Evolutionary conservation across 2,888 invertebrate species (phyloP).

Genomic region (Cryptus viduatorius): DNA sequence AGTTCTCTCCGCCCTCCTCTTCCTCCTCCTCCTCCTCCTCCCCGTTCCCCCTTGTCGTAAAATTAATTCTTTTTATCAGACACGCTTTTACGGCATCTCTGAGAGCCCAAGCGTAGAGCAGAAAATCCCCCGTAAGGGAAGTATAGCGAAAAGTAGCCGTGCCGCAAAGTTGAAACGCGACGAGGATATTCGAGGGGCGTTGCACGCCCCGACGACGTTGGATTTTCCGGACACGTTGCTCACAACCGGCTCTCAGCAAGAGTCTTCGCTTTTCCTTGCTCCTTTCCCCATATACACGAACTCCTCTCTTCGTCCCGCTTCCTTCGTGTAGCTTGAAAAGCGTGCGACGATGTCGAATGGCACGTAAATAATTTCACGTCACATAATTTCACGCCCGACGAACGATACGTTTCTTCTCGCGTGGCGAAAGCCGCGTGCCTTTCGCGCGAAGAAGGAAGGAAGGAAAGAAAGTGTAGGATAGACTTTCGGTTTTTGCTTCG

Average conservation of each 20-base stretch:
- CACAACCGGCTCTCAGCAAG: slow-evolving; percentile 53
- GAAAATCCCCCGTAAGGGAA: slow-evolving; percentile 20
- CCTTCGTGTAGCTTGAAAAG: slow-evolving; percentile 24
- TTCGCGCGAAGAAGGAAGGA: slow-evolving; percentile 10
- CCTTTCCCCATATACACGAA: neutral
- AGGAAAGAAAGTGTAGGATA: slow-evolving; percentile 1
- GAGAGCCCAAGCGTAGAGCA: slow-evolving; percentile 15
- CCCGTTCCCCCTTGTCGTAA: neutral
- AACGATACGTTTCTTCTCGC: slow-evolving; percentile 55
- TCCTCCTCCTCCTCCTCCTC: neutral
- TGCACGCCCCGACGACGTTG: slow-evolving; percentile 49
- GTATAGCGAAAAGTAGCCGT: slow-evolving; percentile 29
- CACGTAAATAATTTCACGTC: slow-evolving; percentile 68
- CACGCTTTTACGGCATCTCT: slow-evolving; percentile 18
- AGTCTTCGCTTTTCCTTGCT: slow-evolving; percentile 24
- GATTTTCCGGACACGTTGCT: slow-evolving; percentile 62
- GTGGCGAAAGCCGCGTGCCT: slow-evolving; percentile 42
- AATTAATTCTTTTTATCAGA: slow-evolving; percentile 41
- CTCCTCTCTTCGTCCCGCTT: neutral
- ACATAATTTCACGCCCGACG: slow-evolving; percentile 62
- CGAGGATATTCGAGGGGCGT: slow-evolving; percentile 58
- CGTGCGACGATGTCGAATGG: slow-evolving; percentile 58
- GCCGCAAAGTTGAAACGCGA: slow-evolving; percentile 32
- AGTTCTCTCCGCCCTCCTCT: neutral
- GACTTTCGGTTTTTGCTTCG: neutral